Conservation (phyloP, 2,797 vertebrate genomes). For the Anas bernieri region DNA sequence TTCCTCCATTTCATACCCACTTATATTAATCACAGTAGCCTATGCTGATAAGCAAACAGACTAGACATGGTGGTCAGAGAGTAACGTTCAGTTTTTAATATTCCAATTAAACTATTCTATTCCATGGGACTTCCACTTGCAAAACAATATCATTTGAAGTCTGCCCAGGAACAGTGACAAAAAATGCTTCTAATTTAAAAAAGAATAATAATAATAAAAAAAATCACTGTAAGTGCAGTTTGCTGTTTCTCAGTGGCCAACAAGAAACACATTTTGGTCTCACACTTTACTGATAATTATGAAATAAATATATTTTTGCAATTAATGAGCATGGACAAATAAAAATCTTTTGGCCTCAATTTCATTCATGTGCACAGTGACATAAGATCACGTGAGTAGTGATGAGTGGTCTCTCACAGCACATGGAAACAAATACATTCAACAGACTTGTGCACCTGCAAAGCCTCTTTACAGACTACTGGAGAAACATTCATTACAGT, state of each 20-base stretch:
- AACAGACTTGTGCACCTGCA: background rate
- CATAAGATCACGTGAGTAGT: background rate
- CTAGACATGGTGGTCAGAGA: slow-evolving; percentile 41
- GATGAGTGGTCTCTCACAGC: background rate
- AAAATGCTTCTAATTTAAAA: background rate
- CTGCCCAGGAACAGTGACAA: background rate
- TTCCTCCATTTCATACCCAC: background rate
- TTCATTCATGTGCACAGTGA: background rate
- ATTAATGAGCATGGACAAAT: background rate
- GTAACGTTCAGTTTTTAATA: slow-evolving; percentile 8
- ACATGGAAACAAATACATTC: background rate
- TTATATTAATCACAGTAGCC: background rate
- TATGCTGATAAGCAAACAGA: background rate
- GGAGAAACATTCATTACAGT: background rate
- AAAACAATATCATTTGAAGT: slow-evolving; percentile 18
- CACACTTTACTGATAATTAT: background rate
- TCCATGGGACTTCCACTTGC: slow-evolving; percentile 47
- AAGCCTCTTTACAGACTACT: background rate
- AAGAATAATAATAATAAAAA: background rate
- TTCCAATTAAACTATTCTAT: slow-evolving; percentile 62
- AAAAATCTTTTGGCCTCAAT: background rate
- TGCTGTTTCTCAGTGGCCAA: background rate
- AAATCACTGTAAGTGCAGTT: background rate
- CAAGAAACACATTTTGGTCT: background rate
- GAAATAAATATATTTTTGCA: background rate